Conservation (phyloP, 2,113 vertebrate species). For the Petrocephalus microphthalmus region DNA sequence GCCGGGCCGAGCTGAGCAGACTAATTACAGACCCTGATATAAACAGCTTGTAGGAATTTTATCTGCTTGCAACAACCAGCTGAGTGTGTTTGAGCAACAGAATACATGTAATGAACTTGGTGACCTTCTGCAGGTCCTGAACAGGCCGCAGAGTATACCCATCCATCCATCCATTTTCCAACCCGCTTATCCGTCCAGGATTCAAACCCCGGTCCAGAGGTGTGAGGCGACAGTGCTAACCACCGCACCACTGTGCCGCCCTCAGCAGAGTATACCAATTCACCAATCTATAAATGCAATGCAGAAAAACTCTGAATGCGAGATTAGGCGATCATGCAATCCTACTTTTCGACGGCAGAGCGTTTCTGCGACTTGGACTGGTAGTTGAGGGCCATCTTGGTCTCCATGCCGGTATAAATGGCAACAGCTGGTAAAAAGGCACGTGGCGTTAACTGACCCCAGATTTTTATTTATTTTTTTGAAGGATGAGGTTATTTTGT, state of each 20-base stretch:
- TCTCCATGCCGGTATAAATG: slow-evolving; percentile 98
- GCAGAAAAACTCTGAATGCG: neutral
- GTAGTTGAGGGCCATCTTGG: slow-evolving; percentile 98
- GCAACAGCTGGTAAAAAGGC: slow-evolving; percentile 71
- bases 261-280: neutral
- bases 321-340: neutral
- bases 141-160: neutral
- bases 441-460: slow-evolving; percentile 23
- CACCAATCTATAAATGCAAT: neutral
- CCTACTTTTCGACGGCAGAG: slow-evolving; percentile 98
- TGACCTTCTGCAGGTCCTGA: neutral
- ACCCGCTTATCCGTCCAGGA: too few relatives aligned
- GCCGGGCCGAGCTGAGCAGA: too few relatives aligned
- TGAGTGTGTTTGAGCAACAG: neutral
- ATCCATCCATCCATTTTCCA: neutral
- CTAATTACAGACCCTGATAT: neutral
- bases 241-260: too few relatives aligned
- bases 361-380: slow-evolving; percentile 95
- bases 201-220: too few relatives aligned
- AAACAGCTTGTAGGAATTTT: neutral
- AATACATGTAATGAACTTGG: neutral
- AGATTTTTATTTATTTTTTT: too few relatives aligned
- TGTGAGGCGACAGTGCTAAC: too few relatives aligned
- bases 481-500: too few relatives aligned
- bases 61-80: neutral